Evolutionary conservation across 2,888 invertebrate species (phyloP), one percentile per base, ranked within the genome.

Genomic region (Iphiclides podalirius): DNA sequence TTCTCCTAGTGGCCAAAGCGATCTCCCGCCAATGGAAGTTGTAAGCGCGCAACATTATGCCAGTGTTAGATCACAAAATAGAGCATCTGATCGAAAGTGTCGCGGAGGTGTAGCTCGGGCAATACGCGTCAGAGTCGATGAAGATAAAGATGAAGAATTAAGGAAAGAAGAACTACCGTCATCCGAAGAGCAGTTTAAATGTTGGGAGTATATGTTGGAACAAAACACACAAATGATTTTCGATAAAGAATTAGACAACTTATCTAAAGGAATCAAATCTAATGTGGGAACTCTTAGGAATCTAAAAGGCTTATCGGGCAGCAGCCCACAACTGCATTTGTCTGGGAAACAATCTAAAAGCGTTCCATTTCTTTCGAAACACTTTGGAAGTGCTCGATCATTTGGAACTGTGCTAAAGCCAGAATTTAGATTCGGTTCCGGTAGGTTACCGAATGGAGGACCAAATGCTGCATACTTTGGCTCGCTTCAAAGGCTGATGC

Each of bases 131-230:
- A 77, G 90, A 34, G 89, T 92, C n/a, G 93, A 93, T 62, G 91
- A 91, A 75, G 91, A 92, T 52, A 84, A 90, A 67, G 79, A 92
- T 67, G 82, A 85, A 34, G 88, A 91, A 42, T 67, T 73, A 45
- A 72, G 63, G 59, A 71, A 66, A 8, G 86, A 84, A 17, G 87
- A 87, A 36, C 54, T 71, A 1, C 70, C 78, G 1, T 87, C 93
- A 51, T 93, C 94, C 1, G 96, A 96, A 66, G 96, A 96, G 72
- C 96, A 96, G 70, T 96, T 95, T 67, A 94, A 96, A 70, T 96
- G 96, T 70, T 96, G 96, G 96, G 96, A 96, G 64, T 96, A 96
- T 65, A 96, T 96, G 95, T 78, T 96, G 39, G 96, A 96, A 69
- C 95, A 96, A 73, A 96, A 96, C 65, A 96, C 96, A 0, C 96